Evolutionary conservation across 2,113 vertebrate species (phyloP).

Genomic region (Columba janthina): DNA sequence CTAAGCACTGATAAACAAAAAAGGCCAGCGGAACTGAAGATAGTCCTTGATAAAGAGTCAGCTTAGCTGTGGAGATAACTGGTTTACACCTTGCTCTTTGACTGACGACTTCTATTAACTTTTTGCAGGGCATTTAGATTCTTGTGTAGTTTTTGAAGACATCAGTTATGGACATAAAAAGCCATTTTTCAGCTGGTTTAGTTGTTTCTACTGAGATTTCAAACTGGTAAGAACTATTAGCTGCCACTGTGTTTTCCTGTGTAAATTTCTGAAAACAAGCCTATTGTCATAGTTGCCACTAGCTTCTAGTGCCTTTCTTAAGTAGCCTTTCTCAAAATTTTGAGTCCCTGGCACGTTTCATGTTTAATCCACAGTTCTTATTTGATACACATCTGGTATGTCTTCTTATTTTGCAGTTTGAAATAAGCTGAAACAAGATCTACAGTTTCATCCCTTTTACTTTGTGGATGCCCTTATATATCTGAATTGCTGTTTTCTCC

Average conservation of each 20-base stretch:
- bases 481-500: neutral
- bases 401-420: neutral
- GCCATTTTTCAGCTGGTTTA: neutral
- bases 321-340: neutral
- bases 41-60: neutral
- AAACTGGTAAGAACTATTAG: neutral
- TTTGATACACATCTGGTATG: neutral
- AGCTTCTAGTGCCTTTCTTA: neutral
- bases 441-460: neutral
- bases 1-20: neutral
- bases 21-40: neutral
- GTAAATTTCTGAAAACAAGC: neutral
- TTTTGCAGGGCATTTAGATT: neutral
- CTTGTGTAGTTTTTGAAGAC: neutral
- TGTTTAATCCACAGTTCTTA: neutral
- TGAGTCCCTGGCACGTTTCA: neutral
- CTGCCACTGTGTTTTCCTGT: neutral
- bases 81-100: neutral
- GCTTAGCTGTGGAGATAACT: neutral
- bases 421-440: neutral
- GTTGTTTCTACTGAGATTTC: neutral
- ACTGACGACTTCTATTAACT: neutral
- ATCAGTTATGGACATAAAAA: neutral
- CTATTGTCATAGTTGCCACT: neutral
- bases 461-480: neutral